Conservation (phyloP, 2,888 invertebrate genomes). For the Schizaphis graminum region DNA sequence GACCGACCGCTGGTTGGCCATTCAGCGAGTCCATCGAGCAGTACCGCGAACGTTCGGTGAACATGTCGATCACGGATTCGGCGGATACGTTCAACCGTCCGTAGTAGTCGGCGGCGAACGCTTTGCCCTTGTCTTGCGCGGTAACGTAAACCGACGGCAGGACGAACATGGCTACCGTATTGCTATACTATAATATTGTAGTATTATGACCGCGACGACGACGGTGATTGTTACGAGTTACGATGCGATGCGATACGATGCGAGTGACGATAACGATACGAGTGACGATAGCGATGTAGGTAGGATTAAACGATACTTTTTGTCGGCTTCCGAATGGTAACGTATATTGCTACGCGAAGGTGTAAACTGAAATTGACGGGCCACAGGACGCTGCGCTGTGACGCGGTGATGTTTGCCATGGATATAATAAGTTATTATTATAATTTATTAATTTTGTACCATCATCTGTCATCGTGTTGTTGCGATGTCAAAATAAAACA, state of each 20-base stretch:
- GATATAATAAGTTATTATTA: not conserved
- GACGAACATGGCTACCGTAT: not conserved
- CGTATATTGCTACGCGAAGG: not conserved
- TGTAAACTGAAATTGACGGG: not conserved
- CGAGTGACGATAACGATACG: not conserved
- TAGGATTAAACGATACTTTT: not conserved
- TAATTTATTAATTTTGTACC: not conserved
- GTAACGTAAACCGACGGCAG: not conserved
- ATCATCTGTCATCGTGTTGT: not conserved
- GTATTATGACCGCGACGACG: not conserved
- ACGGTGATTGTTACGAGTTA: too few relatives aligned
- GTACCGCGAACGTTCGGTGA: not conserved
- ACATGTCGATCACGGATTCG: not conserved
- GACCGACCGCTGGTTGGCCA: not conserved
- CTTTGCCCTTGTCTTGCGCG: not conserved
- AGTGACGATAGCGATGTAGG: not conserved
- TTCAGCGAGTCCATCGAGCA: not conserved
- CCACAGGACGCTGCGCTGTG: not conserved
- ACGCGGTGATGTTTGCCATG: not conserved
- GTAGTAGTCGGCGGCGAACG: not conserved
- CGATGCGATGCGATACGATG: too few relatives aligned
- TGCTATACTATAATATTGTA: not conserved
- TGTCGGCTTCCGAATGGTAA: not conserved
- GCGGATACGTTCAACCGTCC: not conserved
- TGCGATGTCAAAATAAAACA: not conserved